Evolutionary conservation across 2,797 vertebrate species (phyloP).

Genomic region (Austrolebias charrua): DNA sequence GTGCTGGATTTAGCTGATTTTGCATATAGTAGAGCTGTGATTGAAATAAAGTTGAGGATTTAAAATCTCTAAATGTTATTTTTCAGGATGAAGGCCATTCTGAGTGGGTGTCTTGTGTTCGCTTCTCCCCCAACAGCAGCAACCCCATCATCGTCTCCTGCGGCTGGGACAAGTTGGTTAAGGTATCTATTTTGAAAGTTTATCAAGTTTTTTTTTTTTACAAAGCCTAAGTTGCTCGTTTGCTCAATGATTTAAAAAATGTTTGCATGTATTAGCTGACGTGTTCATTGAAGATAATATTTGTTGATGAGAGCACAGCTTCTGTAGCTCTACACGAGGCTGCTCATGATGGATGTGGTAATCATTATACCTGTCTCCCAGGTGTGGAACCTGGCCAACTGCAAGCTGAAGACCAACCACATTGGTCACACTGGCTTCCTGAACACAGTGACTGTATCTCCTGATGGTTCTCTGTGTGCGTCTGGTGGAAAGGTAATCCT

Average conservation of each 20-base stretch:
- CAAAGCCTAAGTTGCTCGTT: background rate
- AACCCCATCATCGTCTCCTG: conserved; percentile 97
- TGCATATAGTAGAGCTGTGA: too few species aligned
- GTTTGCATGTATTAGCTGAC: conserved; percentile 51
- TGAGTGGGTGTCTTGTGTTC: conserved; percentile 94
- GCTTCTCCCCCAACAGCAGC: conserved; percentile 96
- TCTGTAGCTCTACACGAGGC: background rate
- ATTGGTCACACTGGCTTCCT: conserved; percentile 95
- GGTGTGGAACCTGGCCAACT: conserved; percentile 98
- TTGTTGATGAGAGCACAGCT: conserved; percentile 54
- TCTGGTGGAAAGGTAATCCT: conserved; percentile 91
- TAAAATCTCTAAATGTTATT: background rate
- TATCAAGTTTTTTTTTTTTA: too few species aligned
- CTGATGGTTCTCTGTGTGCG: conserved; percentile 95
- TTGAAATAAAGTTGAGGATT: too few species aligned
- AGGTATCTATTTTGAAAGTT: conserved; percentile 73
- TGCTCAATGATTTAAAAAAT: conserved; percentile 49
- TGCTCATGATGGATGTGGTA: background rate
- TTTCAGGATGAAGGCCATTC: conserved; percentile 90
- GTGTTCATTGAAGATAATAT: conserved; percentile 45
- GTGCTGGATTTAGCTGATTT: too few species aligned
- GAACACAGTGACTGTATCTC: conserved; percentile 96
- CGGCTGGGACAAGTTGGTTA: conserved; percentile 96
- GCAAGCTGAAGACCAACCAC: conserved; percentile 98
- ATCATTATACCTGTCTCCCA: conserved; percentile 32